These are phyloP conservation scores for Alouatta caraya DNA, from an alignment of 2,797 vertebrate species.

Conservation along the genomic window DNA sequence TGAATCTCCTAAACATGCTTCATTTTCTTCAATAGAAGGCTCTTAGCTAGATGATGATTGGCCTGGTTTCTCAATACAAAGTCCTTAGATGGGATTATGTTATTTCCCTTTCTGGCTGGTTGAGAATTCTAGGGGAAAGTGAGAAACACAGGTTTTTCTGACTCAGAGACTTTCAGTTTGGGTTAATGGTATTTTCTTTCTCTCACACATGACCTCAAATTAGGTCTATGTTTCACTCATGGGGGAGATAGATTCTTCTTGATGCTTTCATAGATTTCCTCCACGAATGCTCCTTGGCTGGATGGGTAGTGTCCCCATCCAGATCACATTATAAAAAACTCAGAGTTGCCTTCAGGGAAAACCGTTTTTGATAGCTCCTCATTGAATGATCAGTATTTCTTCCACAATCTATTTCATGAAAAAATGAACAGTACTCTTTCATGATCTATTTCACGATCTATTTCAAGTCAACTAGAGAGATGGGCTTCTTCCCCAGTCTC, in stretches of 20 bases:
- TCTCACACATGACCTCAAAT: background rate
- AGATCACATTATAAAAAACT: background rate
- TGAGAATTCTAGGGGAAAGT: background rate
- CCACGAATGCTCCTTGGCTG: background rate
- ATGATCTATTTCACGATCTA: background rate
- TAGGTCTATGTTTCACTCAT: background rate
- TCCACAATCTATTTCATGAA: background rate
- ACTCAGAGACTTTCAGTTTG: background rate
- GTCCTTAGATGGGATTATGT: background rate
- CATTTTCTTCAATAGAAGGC: background rate
- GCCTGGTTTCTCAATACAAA: background rate
- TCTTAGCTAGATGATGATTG: background rate
- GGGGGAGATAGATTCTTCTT: background rate
- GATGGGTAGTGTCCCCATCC: background rate
- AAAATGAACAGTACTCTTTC: background rate
- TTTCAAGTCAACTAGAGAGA: background rate
- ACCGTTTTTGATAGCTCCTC: background rate
- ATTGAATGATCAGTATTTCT: background rate
- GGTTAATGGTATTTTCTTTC: conserved; percentile 19
- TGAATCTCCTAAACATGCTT: background rate
- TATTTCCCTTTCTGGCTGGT: background rate
- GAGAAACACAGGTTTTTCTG: background rate
- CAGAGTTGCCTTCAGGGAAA: background rate
- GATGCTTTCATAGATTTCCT: background rate
- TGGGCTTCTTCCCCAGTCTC: background rate